Evolutionary conservation across 2,888 invertebrate genomes (phyloP).

Genomic region (Thera britannica): DNA sequence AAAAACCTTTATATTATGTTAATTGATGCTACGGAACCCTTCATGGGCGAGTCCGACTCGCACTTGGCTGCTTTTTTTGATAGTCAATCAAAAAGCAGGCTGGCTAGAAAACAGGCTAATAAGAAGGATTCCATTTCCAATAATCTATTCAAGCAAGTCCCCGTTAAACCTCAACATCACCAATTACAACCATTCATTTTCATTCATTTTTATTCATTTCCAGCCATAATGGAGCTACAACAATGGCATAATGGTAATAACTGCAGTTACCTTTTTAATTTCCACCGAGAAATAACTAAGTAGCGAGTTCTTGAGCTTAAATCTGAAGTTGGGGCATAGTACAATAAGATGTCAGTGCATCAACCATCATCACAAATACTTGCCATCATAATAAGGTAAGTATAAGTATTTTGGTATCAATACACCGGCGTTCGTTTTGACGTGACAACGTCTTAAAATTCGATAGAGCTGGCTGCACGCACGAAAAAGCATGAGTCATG

Average conservation of each 20-base stretch:
- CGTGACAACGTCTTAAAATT: too few species aligned
- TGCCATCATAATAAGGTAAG: too few species aligned
- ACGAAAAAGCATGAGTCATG: too few species aligned
- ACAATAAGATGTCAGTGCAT: constrained; percentile 3
- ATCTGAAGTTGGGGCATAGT: constrained; percentile 45
- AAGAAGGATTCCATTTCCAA: constrained; percentile 7
- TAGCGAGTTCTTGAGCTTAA: constrained; percentile 41
- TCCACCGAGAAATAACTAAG: constrained; percentile 37
- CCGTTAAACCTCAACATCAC: constrained; percentile 27
- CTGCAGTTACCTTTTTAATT: constrained; percentile 43
- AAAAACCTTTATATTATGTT: too few species aligned
- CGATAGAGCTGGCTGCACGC: too few species aligned
- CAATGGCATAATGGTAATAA: constrained; percentile 42
- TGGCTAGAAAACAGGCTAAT: background rate
- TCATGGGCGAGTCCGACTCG: too few species aligned
- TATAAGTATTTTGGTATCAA: too few species aligned
- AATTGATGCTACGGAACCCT: too few species aligned
- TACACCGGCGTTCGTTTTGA: too few species aligned
- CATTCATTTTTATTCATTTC: constrained; percentile 25
- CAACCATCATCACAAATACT: background rate
- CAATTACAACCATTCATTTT: constrained; percentile 38
- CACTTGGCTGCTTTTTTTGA: background rate
- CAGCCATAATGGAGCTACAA: constrained; percentile 36
- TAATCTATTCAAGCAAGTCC: constrained; percentile 11
- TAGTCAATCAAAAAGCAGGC: background rate